A percentile compares a stretch with the other conserved stretches of the same genome.
Evolutionary conservation across 2,797 vertebrate species (phyloP).

Genomic region (Taeniopygia guttata): DNA sequence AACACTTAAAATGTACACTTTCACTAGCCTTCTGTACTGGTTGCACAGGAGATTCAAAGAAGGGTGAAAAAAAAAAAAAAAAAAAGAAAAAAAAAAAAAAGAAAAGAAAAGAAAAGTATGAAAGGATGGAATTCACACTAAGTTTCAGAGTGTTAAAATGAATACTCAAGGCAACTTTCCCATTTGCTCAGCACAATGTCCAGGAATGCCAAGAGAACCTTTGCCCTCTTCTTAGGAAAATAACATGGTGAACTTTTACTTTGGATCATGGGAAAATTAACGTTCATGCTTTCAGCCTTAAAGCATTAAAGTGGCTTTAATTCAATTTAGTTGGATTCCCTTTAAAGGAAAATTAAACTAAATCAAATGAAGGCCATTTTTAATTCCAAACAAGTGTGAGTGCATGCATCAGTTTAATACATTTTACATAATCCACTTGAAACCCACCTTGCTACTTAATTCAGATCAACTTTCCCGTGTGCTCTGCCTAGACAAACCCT

Average conservation of each 20-base stretch:
- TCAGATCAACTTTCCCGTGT: neutral
- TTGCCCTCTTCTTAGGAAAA: neutral
- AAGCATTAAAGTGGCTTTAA: constrained; percentile 32
- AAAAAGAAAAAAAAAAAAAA: no score
- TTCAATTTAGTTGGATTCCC: constrained; percentile 33
- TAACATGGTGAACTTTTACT: neutral
- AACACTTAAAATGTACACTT: neutral
- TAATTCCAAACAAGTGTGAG: neutral
- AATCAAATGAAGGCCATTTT: constrained; percentile 31
- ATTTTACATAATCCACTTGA: constrained; percentile 41
- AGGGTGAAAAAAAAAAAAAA: fast-evolving
- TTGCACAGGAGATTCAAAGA: neutral
- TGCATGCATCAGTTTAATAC: neutral
- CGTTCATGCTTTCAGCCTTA: neutral
- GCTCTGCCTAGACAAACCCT: constrained; percentile 4
- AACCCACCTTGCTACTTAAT: constrained; percentile 45
- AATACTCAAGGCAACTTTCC: neutral
- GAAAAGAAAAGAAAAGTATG: neutral
- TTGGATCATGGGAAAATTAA: neutral
- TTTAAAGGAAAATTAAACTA: constrained; percentile 28
- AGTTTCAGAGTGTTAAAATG: neutral
- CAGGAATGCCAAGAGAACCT: neutral
- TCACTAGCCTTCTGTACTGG: neutral
- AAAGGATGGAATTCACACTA: neutral
- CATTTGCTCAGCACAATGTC: neutral